Evolutionary conservation across 2,888 invertebrate species (phyloP).

Genomic region (Agrotis clavis): DNA sequence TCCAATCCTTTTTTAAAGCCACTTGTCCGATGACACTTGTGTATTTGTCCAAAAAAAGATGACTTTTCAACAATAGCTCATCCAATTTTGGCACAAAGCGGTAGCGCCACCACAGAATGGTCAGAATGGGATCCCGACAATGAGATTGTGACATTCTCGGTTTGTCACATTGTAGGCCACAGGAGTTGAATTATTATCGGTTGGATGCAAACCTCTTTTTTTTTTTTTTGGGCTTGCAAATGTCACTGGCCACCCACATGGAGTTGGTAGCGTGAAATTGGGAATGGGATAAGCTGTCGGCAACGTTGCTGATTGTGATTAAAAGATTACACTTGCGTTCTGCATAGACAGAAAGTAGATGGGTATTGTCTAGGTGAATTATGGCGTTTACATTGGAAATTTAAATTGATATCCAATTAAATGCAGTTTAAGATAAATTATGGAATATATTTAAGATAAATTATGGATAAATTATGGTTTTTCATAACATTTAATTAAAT

Average conservation of each 20-base stretch:
- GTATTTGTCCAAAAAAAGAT: conserved; percentile 76
- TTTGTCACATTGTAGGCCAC: conserved; percentile 79
- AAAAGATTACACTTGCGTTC: conserved; percentile 55
- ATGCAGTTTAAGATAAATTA: too few relatives aligned
- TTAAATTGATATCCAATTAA: conserved; percentile 14
- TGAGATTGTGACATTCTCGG: conserved; percentile 83
- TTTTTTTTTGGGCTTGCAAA: conserved; percentile 59
- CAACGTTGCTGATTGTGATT: conserved; percentile 68
- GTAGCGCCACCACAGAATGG: conserved; percentile 87
- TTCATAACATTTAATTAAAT: too few relatives aligned
- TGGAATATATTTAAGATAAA: too few relatives aligned
- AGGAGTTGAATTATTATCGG: conserved; percentile 79
- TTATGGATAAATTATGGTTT: too few relatives aligned
- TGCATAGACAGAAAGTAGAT: conserved; percentile 50
- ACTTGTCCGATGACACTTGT: conserved; percentile 80
- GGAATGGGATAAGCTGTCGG: conserved; percentile 75
- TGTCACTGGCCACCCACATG: conserved; percentile 69
- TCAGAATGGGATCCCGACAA: conserved; percentile 69
- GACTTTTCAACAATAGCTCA: conserved; percentile 80
- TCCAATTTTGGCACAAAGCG: conserved; percentile 78
- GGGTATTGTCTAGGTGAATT: conserved; percentile 32
- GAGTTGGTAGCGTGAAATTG: conserved; percentile 76
- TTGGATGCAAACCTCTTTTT: conserved; percentile 65
- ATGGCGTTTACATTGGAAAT: conserved; percentile 13
- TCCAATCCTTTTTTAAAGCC: conserved; percentile 73